Conservation (phyloP, 2,888 invertebrate species). For the Drosophila neonasuta region DNA sequence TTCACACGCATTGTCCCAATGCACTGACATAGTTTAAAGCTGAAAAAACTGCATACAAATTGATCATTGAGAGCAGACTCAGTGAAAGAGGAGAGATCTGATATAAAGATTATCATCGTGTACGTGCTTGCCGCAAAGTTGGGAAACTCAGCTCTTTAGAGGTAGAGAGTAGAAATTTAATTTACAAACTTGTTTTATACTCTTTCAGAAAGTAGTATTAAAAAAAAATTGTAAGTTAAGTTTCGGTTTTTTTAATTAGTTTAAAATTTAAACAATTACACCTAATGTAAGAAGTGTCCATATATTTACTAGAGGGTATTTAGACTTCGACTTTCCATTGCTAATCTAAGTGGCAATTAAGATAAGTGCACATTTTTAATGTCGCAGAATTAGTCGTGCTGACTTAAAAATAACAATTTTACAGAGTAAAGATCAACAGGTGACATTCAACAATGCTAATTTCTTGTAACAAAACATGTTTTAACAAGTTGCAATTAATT, state of each 20-base stretch:
- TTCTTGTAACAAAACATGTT: neutral
- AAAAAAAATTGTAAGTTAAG: neutral
- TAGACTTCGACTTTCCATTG: neutral
- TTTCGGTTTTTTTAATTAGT: fast-evolving
- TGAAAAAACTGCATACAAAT: conserved; percentile 59
- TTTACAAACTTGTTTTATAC: conserved; percentile 1
- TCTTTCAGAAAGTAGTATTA: neutral
- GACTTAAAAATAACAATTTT: neutral
- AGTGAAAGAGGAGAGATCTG: conserved; percentile 33
- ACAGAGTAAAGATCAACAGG: conserved; percentile 12
- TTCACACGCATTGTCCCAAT: conserved; percentile 48
- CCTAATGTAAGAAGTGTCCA: too few species aligned
- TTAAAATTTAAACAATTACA: neutral
- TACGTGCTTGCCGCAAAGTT: conserved; percentile 16
- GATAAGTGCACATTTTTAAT: neutral
- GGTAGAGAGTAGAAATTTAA: conserved; percentile 4
- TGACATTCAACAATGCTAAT: neutral
- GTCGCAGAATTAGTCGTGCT: neutral
- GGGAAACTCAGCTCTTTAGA: conserved; percentile 3
- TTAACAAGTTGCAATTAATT: neutral
- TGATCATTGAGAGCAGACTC: conserved; percentile 38
- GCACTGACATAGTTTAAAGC: conserved; percentile 65
- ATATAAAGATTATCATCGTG: conserved; percentile 27
- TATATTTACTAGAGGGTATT: neutral
- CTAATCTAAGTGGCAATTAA: neutral